Conservation (phyloP, 2,888 invertebrate genomes). For the Drosophila rubida region DNA sequence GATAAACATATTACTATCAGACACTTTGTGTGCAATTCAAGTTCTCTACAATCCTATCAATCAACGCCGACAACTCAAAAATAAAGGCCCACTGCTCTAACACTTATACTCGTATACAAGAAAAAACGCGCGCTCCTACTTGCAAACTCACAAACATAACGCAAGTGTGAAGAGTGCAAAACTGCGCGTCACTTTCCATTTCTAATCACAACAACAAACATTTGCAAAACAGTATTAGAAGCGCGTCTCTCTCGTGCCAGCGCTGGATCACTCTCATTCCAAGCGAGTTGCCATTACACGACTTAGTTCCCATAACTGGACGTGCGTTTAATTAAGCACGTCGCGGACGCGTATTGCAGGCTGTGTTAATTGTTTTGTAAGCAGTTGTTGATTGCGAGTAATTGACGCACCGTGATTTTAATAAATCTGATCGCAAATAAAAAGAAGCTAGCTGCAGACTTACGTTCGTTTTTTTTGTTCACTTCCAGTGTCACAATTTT, state of each 20-base stretch:
- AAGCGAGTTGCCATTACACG: neutral
- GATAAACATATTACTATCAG: neutral
- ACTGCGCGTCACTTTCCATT: neutral
- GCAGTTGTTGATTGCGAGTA: neutral
- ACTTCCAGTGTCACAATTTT: too few species aligned
- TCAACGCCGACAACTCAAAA: neutral
- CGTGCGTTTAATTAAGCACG: neutral
- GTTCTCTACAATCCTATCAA: neutral
- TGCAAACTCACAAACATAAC: neutral
- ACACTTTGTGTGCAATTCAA: neutral
- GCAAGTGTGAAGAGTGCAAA: neutral
- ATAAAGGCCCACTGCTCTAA: neutral
- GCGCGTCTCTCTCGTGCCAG: neutral
- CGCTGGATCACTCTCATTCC: neutral
- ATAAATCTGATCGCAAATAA: neutral
- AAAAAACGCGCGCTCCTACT: too few species aligned
- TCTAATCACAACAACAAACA: neutral
- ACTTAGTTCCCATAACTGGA: neutral
- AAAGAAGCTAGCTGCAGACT: neutral
- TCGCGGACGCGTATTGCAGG: neutral
- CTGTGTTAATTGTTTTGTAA: conserved; percentile 2
- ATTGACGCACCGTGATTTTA: neutral
- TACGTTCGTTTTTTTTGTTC: too few species aligned
- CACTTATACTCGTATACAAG: too few species aligned
- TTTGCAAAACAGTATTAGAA: neutral